Base-by-base conservation (phyloP, 2,888 invertebrate species). In the Eupithecia exiguata region DNA sequence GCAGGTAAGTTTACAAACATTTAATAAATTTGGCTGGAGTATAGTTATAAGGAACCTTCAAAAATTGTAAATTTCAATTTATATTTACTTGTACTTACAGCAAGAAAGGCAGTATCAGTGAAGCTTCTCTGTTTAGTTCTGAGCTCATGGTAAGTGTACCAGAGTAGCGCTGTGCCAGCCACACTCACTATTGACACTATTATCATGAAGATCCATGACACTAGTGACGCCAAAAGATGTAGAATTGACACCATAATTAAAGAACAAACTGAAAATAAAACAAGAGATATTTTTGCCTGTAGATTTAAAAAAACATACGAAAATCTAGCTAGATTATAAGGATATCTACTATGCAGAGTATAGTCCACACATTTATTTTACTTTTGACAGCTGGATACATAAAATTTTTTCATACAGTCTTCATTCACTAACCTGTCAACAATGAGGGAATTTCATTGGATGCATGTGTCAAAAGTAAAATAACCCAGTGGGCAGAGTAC, bases 191-290 rank as follows among this genome's bases (percentile, higher is more conserved):
- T 88, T 46, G 96, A 96, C 16, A 98, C 97, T 69, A 97, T 92
- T 72, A 97, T 95, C 95, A 98, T 97, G 81, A 99, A 97, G 78
- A 98, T 96, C 96, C 97, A 98, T 5, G 98, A 97, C 7, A 98
- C 97, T 69, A 98, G 88, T 75, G 96, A 96, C 0, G 98, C 98
- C 81, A 98, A 87, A 87, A 97, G 96, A 87, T 98, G 97, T 82
- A 99, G 96, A 82, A 98, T 95, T 68, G 97, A 96, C 53, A 98
- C 97, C 94, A 98, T 96, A 10, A 97, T 91, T 74, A 98, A 94
- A 5, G 98, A 98, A 81, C 98, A 95, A 83, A 97, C 98, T 98
- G 93, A 70, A 95, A 95, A 68, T 66, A 36, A 12, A 63, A 63
- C 7, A 16, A 68, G 67, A 21, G 49, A 21, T 53, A 53, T 21